Base-by-base conservation (phyloP, 2,113 vertebrate genomes). In the Callaeas wilsoni region DNA sequence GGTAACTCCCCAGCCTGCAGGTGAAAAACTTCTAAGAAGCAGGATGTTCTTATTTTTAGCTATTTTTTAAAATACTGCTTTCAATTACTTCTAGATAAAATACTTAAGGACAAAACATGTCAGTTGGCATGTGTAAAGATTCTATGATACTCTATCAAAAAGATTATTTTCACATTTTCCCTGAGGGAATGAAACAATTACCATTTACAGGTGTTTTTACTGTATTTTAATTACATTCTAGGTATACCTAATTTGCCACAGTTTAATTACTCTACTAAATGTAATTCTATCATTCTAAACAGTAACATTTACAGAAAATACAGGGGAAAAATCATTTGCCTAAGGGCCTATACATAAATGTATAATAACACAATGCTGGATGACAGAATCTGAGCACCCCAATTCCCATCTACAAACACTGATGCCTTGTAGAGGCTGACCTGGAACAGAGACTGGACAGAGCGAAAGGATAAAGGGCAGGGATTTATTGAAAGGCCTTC, bases 191-290 rank as follows among this genome's bases (percentile, higher is more conserved):
- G n/a, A 64, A 79, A 71, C 56, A 46, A 80, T 73, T 55, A 86
- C 62, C 10, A 94, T 55, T 87, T 95, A 92, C 75, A 90, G 35
- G 42, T 90, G 49, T 30, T 80, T 93, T 33, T 86, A 88, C 42
- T 46, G 53, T 65, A 73, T n/a, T 93, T 87, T 47, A 92, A 91
- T 76, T 91, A 62, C 42, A 78, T 70, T 77, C 44, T 46, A 62
- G 20, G 44, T 90, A 93, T 60, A 68, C 42, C 50, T 71, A 56
- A 79, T 89, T 87, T 94, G 65, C 57, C 46, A 75, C 78, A 69
- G 68, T 94, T 94, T 91, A 95, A 89, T 94, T 50, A 92, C 52
- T 55, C n/a, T 60, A 63, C 30, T 78, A 47, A 85, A 94, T 37
- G n/a, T 41, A 85, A 90, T 83, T 78, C 74, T 49, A 63, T 70